Conservation (phyloP, 2,113 vertebrate species). For the Oryzias melastigma region DNA sequence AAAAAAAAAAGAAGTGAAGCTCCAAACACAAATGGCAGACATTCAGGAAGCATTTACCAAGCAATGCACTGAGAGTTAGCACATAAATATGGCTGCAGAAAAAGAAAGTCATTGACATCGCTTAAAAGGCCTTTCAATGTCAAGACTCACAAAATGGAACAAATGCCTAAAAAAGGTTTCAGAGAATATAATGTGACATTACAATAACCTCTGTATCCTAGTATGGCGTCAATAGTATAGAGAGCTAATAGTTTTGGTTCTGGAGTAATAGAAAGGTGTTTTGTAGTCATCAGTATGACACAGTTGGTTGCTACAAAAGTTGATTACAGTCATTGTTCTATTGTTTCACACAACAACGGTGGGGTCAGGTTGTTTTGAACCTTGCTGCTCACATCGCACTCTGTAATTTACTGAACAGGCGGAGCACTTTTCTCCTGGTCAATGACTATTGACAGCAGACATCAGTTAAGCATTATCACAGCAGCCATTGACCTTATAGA, state of each 20-base stretch:
- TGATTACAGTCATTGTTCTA: constrained; percentile 76
- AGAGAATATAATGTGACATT: constrained; percentile 54
- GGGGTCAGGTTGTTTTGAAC: constrained; percentile 71
- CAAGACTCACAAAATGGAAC: constrained; percentile 22
- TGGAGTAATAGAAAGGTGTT: constrained; percentile 67
- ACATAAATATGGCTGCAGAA: constrained; percentile 14
- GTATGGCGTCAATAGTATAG: constrained; percentile 57
- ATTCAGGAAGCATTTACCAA: background rate
- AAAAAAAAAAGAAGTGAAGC: constrained; percentile 4
- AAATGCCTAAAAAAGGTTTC: constrained; percentile 41
- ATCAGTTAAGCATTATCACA: constrained; percentile 69
- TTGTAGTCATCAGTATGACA: constrained; percentile 63
- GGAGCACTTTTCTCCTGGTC: constrained; percentile 66
- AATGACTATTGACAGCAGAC: constrained; percentile 74
- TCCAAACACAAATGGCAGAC: constrained; percentile 11
- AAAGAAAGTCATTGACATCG: constrained; percentile 17
- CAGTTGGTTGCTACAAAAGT: constrained; percentile 63
- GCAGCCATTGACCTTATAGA: constrained; percentile 60
- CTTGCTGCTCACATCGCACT: constrained; percentile 53
- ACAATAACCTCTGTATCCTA: constrained; percentile 69
- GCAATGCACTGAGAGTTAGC: background rate
- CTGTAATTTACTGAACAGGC: constrained; percentile 77
- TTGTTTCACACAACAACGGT: constrained; percentile 70
- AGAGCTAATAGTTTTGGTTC: constrained; percentile 66
- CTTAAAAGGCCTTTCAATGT: constrained; percentile 26